These are phyloP conservation scores for Schizothorax lantsangensis DNA, from an alignment of 2,797 vertebrate species.

Conservation along the genomic window DNA sequence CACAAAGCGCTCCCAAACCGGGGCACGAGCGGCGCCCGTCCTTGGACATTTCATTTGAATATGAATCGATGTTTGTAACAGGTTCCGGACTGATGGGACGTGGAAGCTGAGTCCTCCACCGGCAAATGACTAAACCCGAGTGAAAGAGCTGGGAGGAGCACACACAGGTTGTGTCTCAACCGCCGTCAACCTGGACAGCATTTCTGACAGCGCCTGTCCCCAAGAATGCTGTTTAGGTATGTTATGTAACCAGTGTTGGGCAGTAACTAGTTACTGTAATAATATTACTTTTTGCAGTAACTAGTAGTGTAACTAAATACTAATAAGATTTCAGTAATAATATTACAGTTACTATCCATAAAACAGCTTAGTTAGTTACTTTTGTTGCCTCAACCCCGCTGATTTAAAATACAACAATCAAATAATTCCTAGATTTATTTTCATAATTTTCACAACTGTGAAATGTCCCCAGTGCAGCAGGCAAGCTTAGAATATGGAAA, in stretches of 20 bases:
- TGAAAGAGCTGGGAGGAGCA: conserved; percentile 29
- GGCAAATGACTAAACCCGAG: not conserved
- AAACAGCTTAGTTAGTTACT: too few relatives aligned
- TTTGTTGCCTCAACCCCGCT: too few relatives aligned
- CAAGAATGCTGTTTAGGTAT: conserved; percentile 15
- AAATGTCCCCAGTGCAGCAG: too few relatives aligned
- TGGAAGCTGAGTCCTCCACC: not conserved
- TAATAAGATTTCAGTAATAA: too few relatives aligned
- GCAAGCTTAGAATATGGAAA: too few relatives aligned
- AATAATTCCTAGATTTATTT: too few relatives aligned
- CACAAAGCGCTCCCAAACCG: not conserved
- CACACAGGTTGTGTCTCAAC: not conserved
- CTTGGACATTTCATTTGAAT: conserved; percentile 33
- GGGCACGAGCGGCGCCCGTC: conserved; percentile 22
- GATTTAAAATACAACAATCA: too few relatives aligned
- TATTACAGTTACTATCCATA: too few relatives aligned
- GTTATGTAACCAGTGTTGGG: not conserved
- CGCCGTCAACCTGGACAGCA: not conserved
- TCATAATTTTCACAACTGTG: too few relatives aligned
- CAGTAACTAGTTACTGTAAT: too few relatives aligned
- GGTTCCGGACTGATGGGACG: not conserved
- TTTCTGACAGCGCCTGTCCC: not conserved
- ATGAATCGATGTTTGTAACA: not conserved
- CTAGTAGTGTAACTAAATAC: too few relatives aligned
- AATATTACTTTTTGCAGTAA: too few relatives aligned